Evolutionary conservation across 2,797 vertebrate species (phyloP), one percentile per base, ranked within the genome.

Genomic region (Dryobates pubescens): DNA sequence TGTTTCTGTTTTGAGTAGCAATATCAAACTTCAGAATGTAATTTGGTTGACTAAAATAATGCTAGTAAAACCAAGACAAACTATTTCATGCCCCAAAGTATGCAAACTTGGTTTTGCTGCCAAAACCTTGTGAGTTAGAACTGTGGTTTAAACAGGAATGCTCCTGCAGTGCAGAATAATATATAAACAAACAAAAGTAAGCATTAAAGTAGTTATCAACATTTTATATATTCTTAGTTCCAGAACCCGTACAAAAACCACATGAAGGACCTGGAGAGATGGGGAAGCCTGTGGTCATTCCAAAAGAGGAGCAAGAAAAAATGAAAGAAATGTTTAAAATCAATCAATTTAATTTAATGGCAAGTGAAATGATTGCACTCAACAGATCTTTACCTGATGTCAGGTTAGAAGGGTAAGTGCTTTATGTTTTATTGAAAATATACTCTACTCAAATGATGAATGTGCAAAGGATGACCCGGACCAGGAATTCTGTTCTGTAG

Each of bases 311-410:
- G 94, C 99, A 99, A 97, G 99, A 99, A 95, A 99, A 98, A 97
- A 99, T 99, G 99, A 99, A 99, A 98, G 99, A 99, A 96, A 99
- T 99, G 99, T 99, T 99, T 97, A 99, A 99, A 98, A 99, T 99
- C 97, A 99, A 99, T 97, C 99, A 99, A 95, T 99, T 99, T 98
- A 99, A 99, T 97, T 98, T 99, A 97, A 99, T 99, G 99, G 99
- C 99, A 76, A 99, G 99, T 59, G 99, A 99, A 96, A 99, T 99
- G 98, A 99, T 99, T 87, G 99, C 99, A 80, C 98, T 99, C 91
- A 99, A 99, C 98, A 98, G 99, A 91, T 97, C 99, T 18, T 98
- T 99, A 96, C 99, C 99, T 70, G 99, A 99, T 59, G 99, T 99
- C 92, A 98, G 99, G 54, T 98, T 99, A 88, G 99, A 99, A 97